Conservation (phyloP, 2,797 vertebrate genomes). For the Dermochelys coriacea region DNA sequence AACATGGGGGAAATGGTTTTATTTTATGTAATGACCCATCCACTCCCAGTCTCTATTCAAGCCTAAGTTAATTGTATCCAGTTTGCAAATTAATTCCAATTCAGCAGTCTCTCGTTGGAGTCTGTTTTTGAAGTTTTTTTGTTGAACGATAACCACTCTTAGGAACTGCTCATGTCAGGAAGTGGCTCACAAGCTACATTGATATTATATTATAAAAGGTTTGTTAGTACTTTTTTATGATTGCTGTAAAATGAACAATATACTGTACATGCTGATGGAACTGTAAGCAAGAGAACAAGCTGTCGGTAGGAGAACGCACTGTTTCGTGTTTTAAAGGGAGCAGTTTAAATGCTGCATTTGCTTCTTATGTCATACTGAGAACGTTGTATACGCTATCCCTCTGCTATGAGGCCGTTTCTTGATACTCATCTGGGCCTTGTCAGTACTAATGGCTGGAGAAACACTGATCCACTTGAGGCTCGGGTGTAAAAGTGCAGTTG, state of each 20-base stretch:
- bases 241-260: background rate
- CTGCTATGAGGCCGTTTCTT: background rate
- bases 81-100: too few relatives aligned
- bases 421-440: background rate
- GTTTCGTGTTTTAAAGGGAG: background rate
- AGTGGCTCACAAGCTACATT: background rate
- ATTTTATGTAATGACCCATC: too few relatives aligned
- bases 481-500: background rate
- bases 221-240: background rate
- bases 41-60: too few relatives aligned
- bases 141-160: too few relatives aligned
- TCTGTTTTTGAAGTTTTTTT: too few relatives aligned
- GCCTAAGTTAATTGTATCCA: too few relatives aligned
- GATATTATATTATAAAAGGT: background rate
- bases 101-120: too few relatives aligned
- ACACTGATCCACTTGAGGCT: background rate
- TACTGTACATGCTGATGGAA: background rate
- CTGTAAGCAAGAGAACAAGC: accelerated
- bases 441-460: background rate
- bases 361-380: background rate
- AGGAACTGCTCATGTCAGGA: background rate
- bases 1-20: too few relatives aligned
- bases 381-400: background rate
- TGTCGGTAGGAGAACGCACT: background rate
- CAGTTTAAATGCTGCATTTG: conserved; percentile 42